Conservation (phyloP, 2,888 invertebrate species). For the Lamellibrachia satsuma region DNA sequence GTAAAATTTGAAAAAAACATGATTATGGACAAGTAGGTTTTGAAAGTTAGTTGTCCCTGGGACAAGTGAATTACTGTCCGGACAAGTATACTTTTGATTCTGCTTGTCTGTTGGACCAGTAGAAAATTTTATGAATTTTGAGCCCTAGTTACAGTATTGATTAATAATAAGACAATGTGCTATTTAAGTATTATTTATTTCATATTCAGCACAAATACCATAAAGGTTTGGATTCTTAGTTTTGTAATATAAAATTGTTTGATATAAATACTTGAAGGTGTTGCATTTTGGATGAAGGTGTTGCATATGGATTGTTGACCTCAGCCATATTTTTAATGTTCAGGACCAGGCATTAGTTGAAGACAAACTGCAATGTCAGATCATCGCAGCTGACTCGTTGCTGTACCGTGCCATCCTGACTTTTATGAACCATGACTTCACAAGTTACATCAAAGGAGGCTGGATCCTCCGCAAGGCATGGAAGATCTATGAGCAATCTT, state of each 20-base stretch:
- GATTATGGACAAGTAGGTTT: too few species aligned
- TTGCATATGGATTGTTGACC: background rate
- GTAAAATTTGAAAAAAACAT: too few species aligned
- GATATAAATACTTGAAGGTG: background rate
- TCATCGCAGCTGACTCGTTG: constrained; percentile 75
- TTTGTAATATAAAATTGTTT: too few species aligned
- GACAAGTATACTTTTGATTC: too few species aligned
- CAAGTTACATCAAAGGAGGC: constrained; percentile 73
- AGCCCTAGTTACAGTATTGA: too few species aligned
- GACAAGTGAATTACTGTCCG: too few species aligned
- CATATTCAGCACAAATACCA: background rate
- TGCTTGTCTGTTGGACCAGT: too few species aligned
- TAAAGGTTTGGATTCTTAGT: too few species aligned
- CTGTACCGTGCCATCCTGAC: constrained; percentile 75
- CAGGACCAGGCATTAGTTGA: constrained; percentile 58
- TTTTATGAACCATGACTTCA: constrained; percentile 74
- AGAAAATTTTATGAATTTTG: too few species aligned
- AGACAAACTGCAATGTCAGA: constrained; percentile 72
- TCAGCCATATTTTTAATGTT: background rate
- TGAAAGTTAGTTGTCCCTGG: too few species aligned
- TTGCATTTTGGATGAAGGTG: background rate
- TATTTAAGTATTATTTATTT: background rate
- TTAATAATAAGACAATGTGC: too few species aligned
- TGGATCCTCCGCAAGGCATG: constrained; percentile 77
- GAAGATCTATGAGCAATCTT: constrained; percentile 75